These are phyloP conservation scores for Callocephalon fimbriatum DNA, from an alignment of 2,113 vertebrate species.

Conservation along the genomic window DNA sequence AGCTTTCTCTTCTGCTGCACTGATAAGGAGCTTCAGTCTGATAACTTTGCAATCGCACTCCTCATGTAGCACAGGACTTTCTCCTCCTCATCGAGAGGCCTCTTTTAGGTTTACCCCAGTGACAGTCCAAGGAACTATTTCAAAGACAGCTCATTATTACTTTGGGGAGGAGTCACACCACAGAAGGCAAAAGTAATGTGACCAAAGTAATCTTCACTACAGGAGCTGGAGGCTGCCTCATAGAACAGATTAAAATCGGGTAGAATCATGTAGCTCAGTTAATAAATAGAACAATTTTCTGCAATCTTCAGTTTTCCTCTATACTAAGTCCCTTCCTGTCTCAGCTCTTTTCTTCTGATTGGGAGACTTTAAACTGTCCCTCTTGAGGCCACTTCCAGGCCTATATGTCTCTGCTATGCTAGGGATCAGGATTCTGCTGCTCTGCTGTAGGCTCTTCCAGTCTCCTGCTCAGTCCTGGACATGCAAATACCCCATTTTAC, in stretches of 20 bases:
- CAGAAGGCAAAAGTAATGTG: neutral
- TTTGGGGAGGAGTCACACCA: neutral
- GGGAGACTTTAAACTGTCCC: neutral
- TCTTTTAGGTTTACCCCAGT: neutral
- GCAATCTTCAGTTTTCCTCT: neutral
- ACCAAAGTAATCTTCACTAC: neutral
- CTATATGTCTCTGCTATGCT: neutral
- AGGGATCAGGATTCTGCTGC: neutral
- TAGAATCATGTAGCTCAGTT: neutral
- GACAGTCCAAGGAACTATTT: neutral
- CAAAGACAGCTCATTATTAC: neutral
- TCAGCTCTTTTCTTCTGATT: neutral
- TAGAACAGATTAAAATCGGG: neutral
- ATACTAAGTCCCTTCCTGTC: neutral
- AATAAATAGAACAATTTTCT: neutral
- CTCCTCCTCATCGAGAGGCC: neutral
- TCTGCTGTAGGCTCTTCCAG: neutral
- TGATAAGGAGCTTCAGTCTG: neutral
- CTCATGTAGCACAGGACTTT: neutral
- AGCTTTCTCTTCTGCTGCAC: neutral
- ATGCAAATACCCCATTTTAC: neutral
- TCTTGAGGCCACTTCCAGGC: neutral
- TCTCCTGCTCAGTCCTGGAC: neutral
- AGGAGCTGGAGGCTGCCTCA: neutral
- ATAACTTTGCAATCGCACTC: neutral